Evolutionary conservation across 1,140 invertebrate species (phyloP), one percentile per base, ranked within the genome.

Genomic region (Sycobia sp.): DNA sequence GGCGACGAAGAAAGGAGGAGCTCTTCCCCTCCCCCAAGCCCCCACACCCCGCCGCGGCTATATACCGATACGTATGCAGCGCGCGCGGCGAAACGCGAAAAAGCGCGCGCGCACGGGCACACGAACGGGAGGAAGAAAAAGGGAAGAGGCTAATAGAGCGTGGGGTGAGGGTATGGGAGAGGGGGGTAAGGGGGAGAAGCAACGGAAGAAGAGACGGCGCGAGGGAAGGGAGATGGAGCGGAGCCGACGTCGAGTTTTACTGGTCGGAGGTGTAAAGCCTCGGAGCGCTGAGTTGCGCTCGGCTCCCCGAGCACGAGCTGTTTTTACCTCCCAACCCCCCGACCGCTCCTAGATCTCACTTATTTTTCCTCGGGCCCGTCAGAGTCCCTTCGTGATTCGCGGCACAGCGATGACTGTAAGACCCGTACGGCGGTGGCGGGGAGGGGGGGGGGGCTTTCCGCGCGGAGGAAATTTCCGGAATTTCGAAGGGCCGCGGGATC

Each of bases 251-350:
- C 53, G 39, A 55, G 53, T 55, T 55, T 55, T 55, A 55, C 53
- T 43, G 53, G 53, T 43, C 22, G 23, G 39, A 43, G 38, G 53
- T 55, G 39, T 55, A 29, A 55, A 55, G 38, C 53, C 53, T 55
- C 43, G 39, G n/a, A 25, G n/a, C n/a, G n/a, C n/a, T n/a, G n/a
- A n/a, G n/a, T n/a, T n/a, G n/a, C n/a, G n/a, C n/a, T n/a, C n/a
- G n/a, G n/a, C n/a, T n/a, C n/a, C 51, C 9, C 44, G 23, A 20
- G 44, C 25, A 47, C 25, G 20, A n/a, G n/a, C n/a, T n/a, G n/a
- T n/a, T n/a, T n/a, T n/a, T n/a, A 27, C 8, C 34, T 38, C 22
- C 22, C 20, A 13, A 3, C 18, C 1, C 16, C 16, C 20, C 22
- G 43, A 14, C 22, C 22, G 22, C 13, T 4, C 5, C 29, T n/a